Percentiles rank a stretch among this genome's conserved stretches.
Conservation (phyloP, 2,113 vertebrate species). For the Perca flavescens region DNA sequence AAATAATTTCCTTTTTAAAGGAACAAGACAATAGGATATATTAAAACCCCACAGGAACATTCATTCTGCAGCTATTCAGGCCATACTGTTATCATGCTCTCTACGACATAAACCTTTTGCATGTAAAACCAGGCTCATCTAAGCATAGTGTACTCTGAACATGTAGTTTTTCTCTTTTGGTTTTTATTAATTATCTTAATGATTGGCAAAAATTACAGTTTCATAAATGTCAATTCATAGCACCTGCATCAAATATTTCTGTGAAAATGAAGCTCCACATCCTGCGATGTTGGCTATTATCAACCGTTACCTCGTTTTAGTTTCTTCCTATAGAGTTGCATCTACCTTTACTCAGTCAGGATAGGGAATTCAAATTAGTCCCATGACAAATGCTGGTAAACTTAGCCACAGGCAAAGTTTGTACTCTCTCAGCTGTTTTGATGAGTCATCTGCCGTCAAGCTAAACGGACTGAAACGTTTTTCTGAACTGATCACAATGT, state of each 20-base stretch:
- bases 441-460: slow-evolving; percentile 33
- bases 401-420: slow-evolving; percentile 6
- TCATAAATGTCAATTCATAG: slow-evolving; percentile 13
- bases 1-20: background rate
- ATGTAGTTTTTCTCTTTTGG: slow-evolving; percentile 3
- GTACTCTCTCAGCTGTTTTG: slow-evolving; percentile 1
- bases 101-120: background rate
- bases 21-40: slow-evolving; percentile 25
- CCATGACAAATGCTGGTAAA: slow-evolving; percentile 45
- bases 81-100: slow-evolving; percentile 10
- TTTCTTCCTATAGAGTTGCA: slow-evolving; percentile 38
- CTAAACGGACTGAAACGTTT: slow-evolving; percentile 55
- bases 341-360: slow-evolving; percentile 56
- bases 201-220: background rate
- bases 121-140: slow-evolving; percentile 26
- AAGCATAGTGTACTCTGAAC: background rate
- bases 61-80: slow-evolving; percentile 14
- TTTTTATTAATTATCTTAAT: background rate
- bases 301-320: slow-evolving; percentile 75
- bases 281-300: slow-evolving; percentile 31
- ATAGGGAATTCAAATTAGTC: slow-evolving; percentile 37
- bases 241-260: slow-evolving; percentile 27
- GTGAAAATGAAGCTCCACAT: slow-evolving; percentile 19
- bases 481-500: slow-evolving; percentile 64
- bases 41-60: background rate